Percentiles rank a stretch among this genome's conserved stretches.
Evolutionary conservation across 2,797 vertebrate genomes (phyloP).

Genomic region (Galagoides demidoff): DNA sequence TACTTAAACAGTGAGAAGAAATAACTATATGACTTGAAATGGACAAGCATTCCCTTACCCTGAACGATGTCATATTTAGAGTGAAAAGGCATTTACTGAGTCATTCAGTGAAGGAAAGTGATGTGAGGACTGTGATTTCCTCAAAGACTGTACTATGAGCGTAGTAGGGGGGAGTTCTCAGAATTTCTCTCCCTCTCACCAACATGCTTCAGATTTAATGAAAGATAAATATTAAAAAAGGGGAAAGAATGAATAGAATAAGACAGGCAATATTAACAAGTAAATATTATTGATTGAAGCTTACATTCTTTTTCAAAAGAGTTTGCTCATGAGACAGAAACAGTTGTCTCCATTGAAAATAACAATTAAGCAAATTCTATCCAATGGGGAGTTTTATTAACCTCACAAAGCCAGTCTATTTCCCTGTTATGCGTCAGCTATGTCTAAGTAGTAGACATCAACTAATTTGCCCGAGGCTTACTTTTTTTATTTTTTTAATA

Average conservation of each 20-base stretch:
- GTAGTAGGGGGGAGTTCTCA: too few relatives aligned
- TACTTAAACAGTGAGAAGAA: not conserved
- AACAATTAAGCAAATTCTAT: not conserved
- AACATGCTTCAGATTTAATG: not conserved
- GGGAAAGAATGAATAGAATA: not conserved
- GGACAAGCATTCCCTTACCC: not conserved
- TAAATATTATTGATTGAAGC: not conserved
- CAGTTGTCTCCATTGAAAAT: not conserved
- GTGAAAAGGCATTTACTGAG: not conserved
- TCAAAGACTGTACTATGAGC: not conserved
- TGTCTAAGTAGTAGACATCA: not conserved
- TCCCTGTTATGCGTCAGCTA: not conserved
- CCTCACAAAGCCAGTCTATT: not conserved
- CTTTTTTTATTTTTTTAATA: not conserved
- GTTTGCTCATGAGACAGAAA: not conserved
- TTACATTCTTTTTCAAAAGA: not conserved
- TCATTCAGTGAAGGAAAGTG: not conserved
- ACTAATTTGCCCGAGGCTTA: not conserved
- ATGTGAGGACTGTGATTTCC: not conserved
- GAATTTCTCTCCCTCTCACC: not conserved
- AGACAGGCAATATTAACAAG: not conserved
- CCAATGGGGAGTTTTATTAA: not conserved
- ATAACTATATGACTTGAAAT: not conserved
- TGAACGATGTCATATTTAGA: not conserved
- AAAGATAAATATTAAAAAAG: not conserved